Evolutionary conservation across 2,797 vertebrate species (phyloP), one percentile per base, ranked within the genome.

Genomic region (Choloepus didactylus): DNA sequence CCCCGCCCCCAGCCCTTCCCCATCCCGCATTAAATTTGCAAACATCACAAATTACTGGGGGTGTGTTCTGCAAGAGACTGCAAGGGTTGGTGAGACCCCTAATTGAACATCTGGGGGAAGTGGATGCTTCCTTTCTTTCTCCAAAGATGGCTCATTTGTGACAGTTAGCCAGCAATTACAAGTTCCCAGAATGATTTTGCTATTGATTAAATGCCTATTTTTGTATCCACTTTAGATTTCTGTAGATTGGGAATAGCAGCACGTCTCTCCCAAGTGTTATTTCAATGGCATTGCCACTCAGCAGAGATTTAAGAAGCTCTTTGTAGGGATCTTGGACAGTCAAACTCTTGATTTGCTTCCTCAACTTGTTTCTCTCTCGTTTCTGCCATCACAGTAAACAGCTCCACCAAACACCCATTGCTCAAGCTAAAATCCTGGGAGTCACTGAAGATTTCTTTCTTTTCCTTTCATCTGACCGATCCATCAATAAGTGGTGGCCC

Each of bases 221-320:
- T 87, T 38, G 51, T 64, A 51, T 81, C 82, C 44, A 31, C 23
- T 88, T 89, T 76, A 19, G 56, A n/a, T 86, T 38, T 87, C 89
- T 9, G n/a, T 21, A 16, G 70, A 29, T 44, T n/a, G 11, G 77
- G 46, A 66, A 27, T 23, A 72, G 77, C 67, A 35, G 27, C 18
- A 25, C 16, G 10, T 23, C 54, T 87, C 81, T 85, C 29, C 19
- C 69, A 84, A 46, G 72, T 67, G 75, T 69, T 75, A 7, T 27
- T 2, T 69, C 14, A 31, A n/a, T 70, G 81, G 44, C n/a, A 54
- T 54, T 70, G 85, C 25, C 77, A 23, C n/a, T 60, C 67, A 87
- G 67, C 49, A 49, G 73, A 77, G 67, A 60, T 62, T 67, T 38
- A 27, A 12, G 19, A 54, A 82, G 49, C 16, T 31, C 56, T 23